Evolutionary conservation across 2,888 invertebrate species (phyloP).

Genomic region (Coenonympha glycerion): DNA sequence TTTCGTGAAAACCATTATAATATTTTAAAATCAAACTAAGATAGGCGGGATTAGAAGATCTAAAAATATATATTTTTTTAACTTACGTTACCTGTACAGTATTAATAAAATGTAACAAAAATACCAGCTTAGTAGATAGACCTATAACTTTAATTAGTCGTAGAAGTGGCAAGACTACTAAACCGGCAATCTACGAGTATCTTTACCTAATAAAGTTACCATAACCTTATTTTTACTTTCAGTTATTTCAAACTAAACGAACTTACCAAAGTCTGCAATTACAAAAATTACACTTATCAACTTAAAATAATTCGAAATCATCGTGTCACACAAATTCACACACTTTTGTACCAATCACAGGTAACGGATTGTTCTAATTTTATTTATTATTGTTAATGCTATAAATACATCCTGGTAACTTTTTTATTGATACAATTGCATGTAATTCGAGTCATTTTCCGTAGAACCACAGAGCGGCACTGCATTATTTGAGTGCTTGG

Average conservation of each 20-base stretch:
- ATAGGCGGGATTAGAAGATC: too few species aligned
- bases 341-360: neutral
- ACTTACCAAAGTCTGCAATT: constrained; percentile 17
- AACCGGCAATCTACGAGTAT: too few species aligned
- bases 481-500: constrained; percentile 1
- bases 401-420: constrained; percentile 4
- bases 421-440: neutral
- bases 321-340: neutral
- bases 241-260: neutral
- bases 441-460: constrained; percentile 15
- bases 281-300: constrained; percentile 8
- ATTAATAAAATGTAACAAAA: too few species aligned
- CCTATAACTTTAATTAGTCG: too few species aligned
- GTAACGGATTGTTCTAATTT: neutral
- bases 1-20: too few species aligned
- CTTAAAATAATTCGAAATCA: constrained; percentile 13
- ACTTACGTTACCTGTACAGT: too few species aligned
- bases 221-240: too few species aligned
- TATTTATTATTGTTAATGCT: neutral
- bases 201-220: too few species aligned
- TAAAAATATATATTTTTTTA: too few species aligned
- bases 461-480: neutral
- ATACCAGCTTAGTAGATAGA: too few species aligned
- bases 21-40: too few species aligned
- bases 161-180: too few species aligned